Evolutionary conservation across 2,888 invertebrate species (phyloP).

Genomic region (Troides aeacus): DNA sequence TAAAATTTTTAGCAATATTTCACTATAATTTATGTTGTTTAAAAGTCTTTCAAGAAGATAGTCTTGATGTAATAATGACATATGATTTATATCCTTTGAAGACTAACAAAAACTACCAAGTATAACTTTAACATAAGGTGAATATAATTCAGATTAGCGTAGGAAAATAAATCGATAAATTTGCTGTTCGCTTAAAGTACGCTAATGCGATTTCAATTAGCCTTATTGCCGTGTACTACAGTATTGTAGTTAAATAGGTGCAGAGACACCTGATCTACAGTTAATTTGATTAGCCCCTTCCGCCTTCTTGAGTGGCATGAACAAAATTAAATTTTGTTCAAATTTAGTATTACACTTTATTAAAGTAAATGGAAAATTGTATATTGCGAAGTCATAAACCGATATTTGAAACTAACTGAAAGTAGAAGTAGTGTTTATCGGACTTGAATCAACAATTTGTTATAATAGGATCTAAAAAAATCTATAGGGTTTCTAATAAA

Average conservation of each 20-base stretch:
- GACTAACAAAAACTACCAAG: too few species aligned
- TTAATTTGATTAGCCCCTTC: constrained; percentile 20
- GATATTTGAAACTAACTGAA: neutral
- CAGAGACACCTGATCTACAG: constrained; percentile 21
- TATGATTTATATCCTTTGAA: too few species aligned
- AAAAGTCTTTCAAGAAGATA: too few species aligned
- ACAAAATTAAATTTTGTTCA: constrained; percentile 10
- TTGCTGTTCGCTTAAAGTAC: constrained; percentile 6
- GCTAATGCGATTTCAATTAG: constrained; percentile 16
- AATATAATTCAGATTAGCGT: neutral
- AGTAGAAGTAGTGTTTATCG: neutral
- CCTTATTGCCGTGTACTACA: constrained; percentile 14
- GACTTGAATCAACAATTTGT: too few species aligned
- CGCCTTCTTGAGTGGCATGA: constrained; percentile 17
- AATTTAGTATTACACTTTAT: neutral
- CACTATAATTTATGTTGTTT: too few species aligned
- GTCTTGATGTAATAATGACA: too few species aligned
- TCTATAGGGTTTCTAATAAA: too few species aligned
- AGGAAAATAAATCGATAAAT: neutral
- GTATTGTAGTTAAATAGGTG: constrained; percentile 14
- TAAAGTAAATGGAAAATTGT: neutral
- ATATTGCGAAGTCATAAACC: neutral
- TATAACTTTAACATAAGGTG: too few species aligned
- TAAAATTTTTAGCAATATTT: too few species aligned
- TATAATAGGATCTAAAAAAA: too few species aligned